A percentile compares a stretch with the other conserved stretches of the same genome.
phyloP scores from a whole-genome alignment of 2,113 vertebrate species.

The Riparia riparia region DNA sequence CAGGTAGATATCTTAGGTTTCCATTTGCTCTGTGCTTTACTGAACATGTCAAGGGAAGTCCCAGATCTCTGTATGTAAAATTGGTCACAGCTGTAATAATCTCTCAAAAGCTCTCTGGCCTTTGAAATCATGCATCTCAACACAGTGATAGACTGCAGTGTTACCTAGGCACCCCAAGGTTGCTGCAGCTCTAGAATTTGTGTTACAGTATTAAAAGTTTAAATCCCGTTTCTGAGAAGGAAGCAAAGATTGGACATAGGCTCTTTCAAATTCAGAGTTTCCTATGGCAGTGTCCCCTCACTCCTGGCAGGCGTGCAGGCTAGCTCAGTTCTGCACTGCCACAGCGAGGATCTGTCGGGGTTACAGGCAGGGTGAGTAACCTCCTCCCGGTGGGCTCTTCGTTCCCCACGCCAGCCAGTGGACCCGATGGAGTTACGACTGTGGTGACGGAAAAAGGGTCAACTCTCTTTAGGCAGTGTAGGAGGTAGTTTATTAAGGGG shows the following conservation, averaged over 20 bases:
- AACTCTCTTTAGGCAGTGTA: no score
- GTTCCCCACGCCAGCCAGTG: no score
- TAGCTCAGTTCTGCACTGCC: no score
- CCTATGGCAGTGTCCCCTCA: no score
- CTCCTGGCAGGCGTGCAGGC: no score
- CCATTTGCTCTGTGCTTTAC: neutral
- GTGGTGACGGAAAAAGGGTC: no score
- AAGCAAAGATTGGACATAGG: neutral
- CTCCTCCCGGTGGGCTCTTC: no score
- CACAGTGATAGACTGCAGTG: neutral
- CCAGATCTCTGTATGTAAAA: neutral
- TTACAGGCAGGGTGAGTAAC: no score
- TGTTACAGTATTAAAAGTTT: neutral
- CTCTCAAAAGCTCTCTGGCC: neutral
- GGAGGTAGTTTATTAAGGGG: no score
- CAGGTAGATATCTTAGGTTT: neutral
- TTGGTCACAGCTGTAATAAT: neutral
- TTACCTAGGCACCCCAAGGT: neutral
- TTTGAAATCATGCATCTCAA: neutral
- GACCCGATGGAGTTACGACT: no score
- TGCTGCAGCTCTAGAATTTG: neutral
- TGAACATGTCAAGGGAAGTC: neutral
- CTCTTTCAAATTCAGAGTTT: neutral
- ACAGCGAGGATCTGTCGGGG: no score
- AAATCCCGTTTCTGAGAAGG: neutral